Evolutionary conservation across 2,113 vertebrate genomes (phyloP).

Genomic region (Lagopus muta): DNA sequence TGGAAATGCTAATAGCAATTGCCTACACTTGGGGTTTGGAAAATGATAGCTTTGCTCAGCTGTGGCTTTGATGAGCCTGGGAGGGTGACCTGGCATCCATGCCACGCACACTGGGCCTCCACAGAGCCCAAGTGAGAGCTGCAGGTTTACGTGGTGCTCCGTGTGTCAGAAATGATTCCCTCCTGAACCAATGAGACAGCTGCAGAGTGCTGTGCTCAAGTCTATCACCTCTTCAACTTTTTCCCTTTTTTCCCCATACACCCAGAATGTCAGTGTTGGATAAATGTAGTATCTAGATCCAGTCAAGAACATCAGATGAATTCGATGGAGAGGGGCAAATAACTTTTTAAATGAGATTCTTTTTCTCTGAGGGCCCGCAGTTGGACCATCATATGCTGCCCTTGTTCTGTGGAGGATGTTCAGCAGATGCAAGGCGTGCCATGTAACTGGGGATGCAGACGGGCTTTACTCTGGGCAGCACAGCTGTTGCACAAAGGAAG

Average conservation of each 20-base stretch:
- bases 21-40: conserved; percentile 21
- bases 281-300: not conserved
- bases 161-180: conserved; percentile 5
- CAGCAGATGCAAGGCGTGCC: not conserved
- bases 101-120: not conserved
- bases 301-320: not conserved
- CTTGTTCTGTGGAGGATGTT: not conserved
- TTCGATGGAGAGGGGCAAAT: not conserved
- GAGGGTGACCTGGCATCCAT: not conserved
- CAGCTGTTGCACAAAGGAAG: not conserved
- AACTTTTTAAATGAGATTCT: not conserved
- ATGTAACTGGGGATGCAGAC: not conserved
- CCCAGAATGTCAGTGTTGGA: not conserved
- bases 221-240: not conserved
- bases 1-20: conserved; percentile 61
- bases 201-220: not conserved
- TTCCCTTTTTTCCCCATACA: not conserved
- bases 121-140: not conserved
- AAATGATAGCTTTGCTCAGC: conserved; percentile 25
- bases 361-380: not conserved
- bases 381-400: not conserved
- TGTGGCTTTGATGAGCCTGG: not conserved
- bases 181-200: not conserved
- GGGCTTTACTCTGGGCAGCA: not conserved
- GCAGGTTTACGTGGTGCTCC: not conserved